Percentiles rank a stretch among this genome's conserved stretches.
Conservation (phyloP, 2,113 vertebrate species). For the Panthera leo region DNA sequence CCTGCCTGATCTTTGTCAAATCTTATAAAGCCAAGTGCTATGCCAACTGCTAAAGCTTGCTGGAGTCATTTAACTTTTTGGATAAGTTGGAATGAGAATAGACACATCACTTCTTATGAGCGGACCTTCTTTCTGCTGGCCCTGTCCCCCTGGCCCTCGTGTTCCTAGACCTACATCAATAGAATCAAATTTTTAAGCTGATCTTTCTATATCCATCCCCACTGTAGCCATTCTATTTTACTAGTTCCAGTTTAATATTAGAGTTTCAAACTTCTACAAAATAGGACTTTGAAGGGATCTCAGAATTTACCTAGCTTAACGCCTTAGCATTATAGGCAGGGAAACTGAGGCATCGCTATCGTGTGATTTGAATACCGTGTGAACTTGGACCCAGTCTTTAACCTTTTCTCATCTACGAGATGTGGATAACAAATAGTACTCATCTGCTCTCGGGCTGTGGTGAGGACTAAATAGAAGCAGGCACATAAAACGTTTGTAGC, state of each 20-base stretch:
- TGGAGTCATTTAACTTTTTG: constrained; percentile 67
- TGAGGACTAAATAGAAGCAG: neutral
- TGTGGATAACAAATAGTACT: neutral
- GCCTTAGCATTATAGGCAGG: neutral
- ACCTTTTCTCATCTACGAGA: neutral
- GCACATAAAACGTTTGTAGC: neutral
- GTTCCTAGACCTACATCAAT: neutral
- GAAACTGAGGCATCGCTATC: neutral
- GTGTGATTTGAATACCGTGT: neutral
- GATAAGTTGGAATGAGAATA: constrained; percentile 15
- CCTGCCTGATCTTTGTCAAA: constrained; percentile 79
- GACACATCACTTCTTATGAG: neutral
- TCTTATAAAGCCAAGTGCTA: constrained; percentile 61
- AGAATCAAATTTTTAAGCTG: neutral
- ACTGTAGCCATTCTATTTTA: neutral
- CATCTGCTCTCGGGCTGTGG: neutral
- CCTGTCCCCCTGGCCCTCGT: neutral
- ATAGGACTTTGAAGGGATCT: neutral
- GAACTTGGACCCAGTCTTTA: neutral
- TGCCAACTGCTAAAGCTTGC: constrained; percentile 69
- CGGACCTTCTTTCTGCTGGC: neutral
- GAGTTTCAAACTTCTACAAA: neutral
- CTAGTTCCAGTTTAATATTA: neutral
- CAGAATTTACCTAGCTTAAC: neutral
- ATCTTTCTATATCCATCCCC: neutral